Evolutionary conservation across 2,797 vertebrate genomes (phyloP).

Genomic region (Argyrosomus regius): DNA sequence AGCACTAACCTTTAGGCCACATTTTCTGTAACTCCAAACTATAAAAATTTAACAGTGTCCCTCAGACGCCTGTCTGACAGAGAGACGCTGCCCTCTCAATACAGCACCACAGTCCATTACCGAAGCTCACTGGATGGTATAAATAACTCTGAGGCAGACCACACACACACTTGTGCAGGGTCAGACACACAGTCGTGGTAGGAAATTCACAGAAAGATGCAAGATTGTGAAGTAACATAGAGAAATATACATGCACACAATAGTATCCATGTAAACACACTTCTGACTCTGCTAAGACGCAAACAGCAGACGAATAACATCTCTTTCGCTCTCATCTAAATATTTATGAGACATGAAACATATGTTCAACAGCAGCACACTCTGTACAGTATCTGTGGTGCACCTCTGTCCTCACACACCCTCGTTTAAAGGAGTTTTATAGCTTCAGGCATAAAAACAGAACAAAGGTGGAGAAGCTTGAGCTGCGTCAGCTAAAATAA

Average conservation of each 20-base stretch:
- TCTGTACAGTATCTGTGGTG: background rate
- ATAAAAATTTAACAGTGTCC: slow-evolving; percentile 41
- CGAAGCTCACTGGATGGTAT: slow-evolving; percentile 28
- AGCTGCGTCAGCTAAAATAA: slow-evolving; percentile 33
- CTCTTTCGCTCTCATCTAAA: background rate
- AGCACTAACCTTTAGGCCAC: background rate
- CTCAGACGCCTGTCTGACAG: slow-evolving; percentile 26
- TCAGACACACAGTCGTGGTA: background rate
- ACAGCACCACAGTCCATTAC: slow-evolving; percentile 38
- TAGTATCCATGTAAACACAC: background rate
- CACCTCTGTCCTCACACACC: slow-evolving; percentile 14
- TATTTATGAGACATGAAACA: background rate
- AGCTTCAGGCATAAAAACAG: slow-evolving; percentile 17
- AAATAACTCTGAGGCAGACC: slow-evolving; percentile 48
- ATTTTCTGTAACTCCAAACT: slow-evolving; percentile 9
- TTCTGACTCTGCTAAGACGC: background rate
- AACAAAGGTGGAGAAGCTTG: slow-evolving; percentile 8
- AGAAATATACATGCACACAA: slow-evolving; percentile 1
- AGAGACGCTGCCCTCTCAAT: slow-evolving; percentile 22
- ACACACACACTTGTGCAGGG: background rate
- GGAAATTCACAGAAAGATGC: slow-evolving; percentile 7
- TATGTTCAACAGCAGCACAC: background rate
- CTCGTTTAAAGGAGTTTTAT: slow-evolving; percentile 6
- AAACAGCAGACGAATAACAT: background rate
- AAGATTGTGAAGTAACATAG: slow-evolving; percentile 3